These are phyloP conservation scores for Paramormyrops kingsleyae DNA, from an alignment of 2,113 vertebrate genomes.

Conservation along the genomic window DNA sequence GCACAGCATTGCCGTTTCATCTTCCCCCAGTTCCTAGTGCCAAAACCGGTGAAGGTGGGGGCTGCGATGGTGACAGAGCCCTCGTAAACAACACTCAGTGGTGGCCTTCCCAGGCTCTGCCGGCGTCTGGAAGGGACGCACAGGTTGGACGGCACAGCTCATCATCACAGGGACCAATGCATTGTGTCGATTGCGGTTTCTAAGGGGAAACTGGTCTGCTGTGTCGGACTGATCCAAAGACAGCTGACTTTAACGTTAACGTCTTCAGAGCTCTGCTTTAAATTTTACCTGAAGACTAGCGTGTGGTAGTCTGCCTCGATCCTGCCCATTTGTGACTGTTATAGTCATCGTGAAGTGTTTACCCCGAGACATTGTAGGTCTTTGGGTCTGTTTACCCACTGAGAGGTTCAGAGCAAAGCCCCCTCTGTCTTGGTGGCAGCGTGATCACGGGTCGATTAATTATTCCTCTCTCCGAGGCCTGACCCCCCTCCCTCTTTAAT, in stretches of 20 bases:
- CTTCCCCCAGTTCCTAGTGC: neutral
- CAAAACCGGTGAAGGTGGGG: neutral
- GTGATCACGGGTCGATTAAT: slow-evolving; percentile 60
- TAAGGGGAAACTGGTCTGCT: neutral
- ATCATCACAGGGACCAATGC: neutral
- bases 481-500: slow-evolving; percentile 45
- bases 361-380: neutral
- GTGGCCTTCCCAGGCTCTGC: neutral
- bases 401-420: slow-evolving; percentile 2
- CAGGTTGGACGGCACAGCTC: neutral
- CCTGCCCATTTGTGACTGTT: neutral
- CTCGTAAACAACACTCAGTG: neutral
- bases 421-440: slow-evolving; percentile 41
- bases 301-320: neutral
- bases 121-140: neutral
- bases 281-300: neutral
- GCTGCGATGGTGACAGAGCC: neutral
- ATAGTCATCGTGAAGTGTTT: neutral
- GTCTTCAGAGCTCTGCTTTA: neutral
- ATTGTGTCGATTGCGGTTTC: neutral
- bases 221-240: neutral
- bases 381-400: slow-evolving; percentile 4
- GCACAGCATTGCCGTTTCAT: neutral
- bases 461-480: slow-evolving; percentile 38
- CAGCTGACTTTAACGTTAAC: neutral